Evolutionary conservation across 2,797 vertebrate genomes (phyloP).

Genomic region (Loris lydekkerianus): DNA sequence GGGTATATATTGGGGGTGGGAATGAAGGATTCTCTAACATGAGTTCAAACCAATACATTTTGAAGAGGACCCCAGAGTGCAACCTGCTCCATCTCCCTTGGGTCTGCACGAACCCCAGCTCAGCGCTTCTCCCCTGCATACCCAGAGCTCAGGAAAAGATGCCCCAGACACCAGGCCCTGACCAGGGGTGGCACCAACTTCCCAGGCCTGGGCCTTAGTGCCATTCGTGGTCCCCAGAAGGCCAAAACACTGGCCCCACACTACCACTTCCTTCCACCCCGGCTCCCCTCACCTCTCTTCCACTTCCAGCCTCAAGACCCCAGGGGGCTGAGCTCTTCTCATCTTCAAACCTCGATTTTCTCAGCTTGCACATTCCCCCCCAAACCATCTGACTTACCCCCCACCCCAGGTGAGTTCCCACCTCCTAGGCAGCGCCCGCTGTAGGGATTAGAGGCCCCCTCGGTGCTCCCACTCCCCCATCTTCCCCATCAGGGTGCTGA

Average conservation of each 20-base stretch:
- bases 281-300: too few species aligned
- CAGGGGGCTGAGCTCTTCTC: not conserved
- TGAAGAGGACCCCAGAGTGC: not conserved
- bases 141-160: not conserved
- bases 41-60: not conserved
- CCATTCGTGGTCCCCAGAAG: not conserved
- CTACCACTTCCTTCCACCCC: not conserved
- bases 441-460: not conserved
- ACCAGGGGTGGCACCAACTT: not conserved
- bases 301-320: not conserved
- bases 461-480: too few species aligned
- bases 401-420: too few species aligned
- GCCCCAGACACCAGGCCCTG: not conserved
- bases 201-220: not conserved
- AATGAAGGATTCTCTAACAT: fast-evolving
- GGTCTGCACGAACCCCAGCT: not conserved
- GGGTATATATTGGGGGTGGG: not conserved
- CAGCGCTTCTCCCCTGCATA: not conserved
- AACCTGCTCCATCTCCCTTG: not conserved
- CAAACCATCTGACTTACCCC: not conserved
- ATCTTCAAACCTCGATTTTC: not conserved
- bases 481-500: fast-evolving
- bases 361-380: not conserved
- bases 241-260: not conserved
- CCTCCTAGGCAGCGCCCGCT: not conserved